phyloP scores from a whole-genome alignment of 2,113 vertebrate species.

The Hippocampus mohnikei region DNA sequence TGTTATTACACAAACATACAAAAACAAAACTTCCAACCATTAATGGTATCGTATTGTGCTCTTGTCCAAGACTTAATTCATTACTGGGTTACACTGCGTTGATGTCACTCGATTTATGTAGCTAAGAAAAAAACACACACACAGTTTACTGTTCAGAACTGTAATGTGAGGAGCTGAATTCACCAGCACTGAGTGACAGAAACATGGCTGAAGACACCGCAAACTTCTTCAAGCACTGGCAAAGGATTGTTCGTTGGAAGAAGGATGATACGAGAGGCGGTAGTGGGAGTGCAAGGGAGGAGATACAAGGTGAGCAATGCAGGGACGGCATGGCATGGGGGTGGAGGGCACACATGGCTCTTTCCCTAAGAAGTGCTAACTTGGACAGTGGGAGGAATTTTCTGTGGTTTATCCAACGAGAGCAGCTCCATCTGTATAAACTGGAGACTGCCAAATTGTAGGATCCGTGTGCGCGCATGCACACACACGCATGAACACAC shows the following conservation, averaged over 20 bases:
- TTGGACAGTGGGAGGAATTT: constrained; percentile 81
- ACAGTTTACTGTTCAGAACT: neutral
- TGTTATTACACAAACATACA: neutral
- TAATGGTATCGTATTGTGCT: neutral
- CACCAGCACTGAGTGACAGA: neutral
- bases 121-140: neutral
- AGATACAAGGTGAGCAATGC: constrained; percentile 27
- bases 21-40: too few relatives aligned
- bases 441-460: constrained; percentile 76
- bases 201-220: constrained; percentile 4
- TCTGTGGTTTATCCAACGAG: constrained; percentile 79
- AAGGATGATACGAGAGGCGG: neutral
- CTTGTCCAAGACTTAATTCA: neutral
- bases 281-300: constrained; percentile 26
- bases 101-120: neutral
- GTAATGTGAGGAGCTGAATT: neutral
- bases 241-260: neutral
- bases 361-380: constrained; percentile 76
- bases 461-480: constrained; percentile 44
- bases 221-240: neutral
- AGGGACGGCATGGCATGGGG: constrained; percentile 50
- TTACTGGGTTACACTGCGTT: neutral
- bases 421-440: constrained; percentile 84
- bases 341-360: constrained; percentile 44
- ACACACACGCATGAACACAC: constrained; percentile 22